A percentile compares a stretch with the other conserved stretches of the same genome.
Conservation (phyloP, 2,797 vertebrate genomes). For the Bucorvus abyssinicus region DNA sequence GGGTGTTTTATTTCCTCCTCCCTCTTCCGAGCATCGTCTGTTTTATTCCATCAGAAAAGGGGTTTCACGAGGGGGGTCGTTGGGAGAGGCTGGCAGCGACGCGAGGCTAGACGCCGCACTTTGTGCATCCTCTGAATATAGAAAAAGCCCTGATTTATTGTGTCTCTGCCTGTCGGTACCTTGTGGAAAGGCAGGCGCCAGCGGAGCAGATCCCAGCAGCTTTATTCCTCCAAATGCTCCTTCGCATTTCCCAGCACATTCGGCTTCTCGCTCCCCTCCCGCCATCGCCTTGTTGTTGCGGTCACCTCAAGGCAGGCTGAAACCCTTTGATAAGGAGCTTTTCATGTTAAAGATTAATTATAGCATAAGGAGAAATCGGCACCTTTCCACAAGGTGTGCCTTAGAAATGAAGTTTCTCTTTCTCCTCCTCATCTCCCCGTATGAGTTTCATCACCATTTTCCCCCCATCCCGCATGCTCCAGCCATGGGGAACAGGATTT, state of each 20-base stretch:
- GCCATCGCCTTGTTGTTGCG: background rate
- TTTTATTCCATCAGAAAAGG: background rate
- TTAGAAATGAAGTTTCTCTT: background rate
- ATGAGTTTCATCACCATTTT: accelerated
- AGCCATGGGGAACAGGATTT: too few relatives aligned
- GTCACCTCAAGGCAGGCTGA: too few relatives aligned
- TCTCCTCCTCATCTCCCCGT: background rate
- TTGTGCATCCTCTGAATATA: background rate
- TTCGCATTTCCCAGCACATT: background rate
- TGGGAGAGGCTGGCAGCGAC: background rate
- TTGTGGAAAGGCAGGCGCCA: background rate
- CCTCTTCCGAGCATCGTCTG: background rate
- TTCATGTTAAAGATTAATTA: background rate
- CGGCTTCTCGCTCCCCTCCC: background rate
- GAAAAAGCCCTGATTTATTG: background rate
- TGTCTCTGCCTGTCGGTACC: background rate
- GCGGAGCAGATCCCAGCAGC: background rate
- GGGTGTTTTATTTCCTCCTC: background rate
- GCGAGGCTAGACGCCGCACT: accelerated
- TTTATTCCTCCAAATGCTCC: background rate
- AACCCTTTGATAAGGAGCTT: background rate
- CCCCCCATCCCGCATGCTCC: too few relatives aligned
- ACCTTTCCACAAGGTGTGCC: background rate
- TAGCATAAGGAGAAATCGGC: background rate
- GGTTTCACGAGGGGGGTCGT: background rate